Evolutionary conservation across 1,140 invertebrate genomes (phyloP).

Genomic region (Contarinia nasturtii): DNA sequence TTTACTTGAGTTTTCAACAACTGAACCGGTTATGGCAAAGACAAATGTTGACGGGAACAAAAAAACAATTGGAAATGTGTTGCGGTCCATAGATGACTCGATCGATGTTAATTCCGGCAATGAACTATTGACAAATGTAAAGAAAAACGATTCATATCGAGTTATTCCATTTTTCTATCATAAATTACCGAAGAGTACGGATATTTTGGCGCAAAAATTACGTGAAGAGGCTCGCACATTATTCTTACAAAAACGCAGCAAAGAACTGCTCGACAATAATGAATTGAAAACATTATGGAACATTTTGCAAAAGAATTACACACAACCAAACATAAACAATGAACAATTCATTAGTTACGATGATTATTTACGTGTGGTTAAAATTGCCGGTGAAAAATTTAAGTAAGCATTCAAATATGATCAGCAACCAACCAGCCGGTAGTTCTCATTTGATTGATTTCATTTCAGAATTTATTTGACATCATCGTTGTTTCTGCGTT

Average conservation of each 20-base stretch:
- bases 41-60: no score
- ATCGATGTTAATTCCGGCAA: no score
- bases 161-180: conserved; percentile 62
- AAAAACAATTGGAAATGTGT: no score
- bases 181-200: conserved; percentile 46
- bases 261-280: conserved; percentile 65
- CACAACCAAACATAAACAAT: conserved; percentile 41
- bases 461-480: conserved; percentile 55
- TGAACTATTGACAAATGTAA: no score
- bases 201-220: conserved; percentile 58
- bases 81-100: no score
- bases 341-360: conserved; percentile 73
- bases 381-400: conserved; percentile 47
- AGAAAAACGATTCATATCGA: conserved; percentile 6
- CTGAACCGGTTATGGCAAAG: no score
- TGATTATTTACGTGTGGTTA: conserved; percentile 59
- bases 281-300: conserved; percentile 74
- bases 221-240: conserved; percentile 70
- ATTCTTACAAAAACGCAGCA: conserved; percentile 66
- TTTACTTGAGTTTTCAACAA: no score
- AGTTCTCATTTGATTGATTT: no score
- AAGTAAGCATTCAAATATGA: conserved; percentile 24
- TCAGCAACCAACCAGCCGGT: no score
- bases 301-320: conserved; percentile 61
- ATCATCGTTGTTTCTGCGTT: conserved; percentile 65